These are phyloP conservation scores for Rhea pennata DNA, from an alignment of 2,113 vertebrate species.

Conservation along the genomic window DNA sequence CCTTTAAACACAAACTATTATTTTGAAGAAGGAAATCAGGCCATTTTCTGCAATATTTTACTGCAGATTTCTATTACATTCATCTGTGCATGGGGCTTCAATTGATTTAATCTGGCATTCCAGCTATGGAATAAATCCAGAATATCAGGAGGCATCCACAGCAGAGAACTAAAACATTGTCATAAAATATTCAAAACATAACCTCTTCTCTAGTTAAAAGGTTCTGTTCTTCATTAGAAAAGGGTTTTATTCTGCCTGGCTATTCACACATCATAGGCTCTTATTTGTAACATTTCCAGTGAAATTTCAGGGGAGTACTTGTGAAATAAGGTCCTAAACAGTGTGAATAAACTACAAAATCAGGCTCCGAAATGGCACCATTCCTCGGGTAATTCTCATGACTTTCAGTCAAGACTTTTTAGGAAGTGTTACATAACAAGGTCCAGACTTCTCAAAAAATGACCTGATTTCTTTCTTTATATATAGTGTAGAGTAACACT, in stretches of 20 bases:
- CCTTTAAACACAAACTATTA: background rate
- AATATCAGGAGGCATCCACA: background rate
- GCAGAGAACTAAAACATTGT: background rate
- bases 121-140: background rate
- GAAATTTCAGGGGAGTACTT: background rate
- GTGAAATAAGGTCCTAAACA: background rate
- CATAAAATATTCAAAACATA: background rate
- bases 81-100: background rate
- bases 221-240: background rate
- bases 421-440: background rate
- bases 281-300: background rate
- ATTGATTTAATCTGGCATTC: background rate
- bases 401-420: background rate
- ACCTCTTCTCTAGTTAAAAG: background rate
- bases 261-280: background rate
- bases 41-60: constrained; percentile 24
- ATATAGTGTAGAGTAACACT: background rate
- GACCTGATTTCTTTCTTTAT: background rate
- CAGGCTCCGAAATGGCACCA: background rate
- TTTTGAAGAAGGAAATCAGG: constrained; percentile 23
- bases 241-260: background rate
- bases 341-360: background rate
- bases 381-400: background rate
- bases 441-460: background rate
- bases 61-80: background rate